Percentiles rank a stretch among this genome's conserved stretches.
These are phyloP conservation scores for Heliangelus exortis DNA, from an alignment of 2,797 vertebrate genomes.

Conservation along the genomic window DNA sequence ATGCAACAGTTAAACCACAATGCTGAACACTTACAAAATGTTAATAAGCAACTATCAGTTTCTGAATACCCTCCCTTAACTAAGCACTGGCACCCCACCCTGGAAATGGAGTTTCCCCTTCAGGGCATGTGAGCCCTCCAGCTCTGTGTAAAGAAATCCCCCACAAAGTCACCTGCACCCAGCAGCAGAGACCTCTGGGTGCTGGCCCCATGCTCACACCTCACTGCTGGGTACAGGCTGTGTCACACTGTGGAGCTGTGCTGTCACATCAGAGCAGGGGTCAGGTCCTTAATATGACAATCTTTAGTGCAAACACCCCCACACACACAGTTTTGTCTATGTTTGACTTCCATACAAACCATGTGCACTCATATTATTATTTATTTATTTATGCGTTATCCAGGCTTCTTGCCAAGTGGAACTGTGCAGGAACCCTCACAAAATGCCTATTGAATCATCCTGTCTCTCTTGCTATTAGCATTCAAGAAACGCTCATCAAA, in stretches of 20 bases:
- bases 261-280: neutral
- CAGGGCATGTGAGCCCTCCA: accelerated
- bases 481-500: neutral
- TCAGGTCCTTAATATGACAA: accelerated
- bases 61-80: neutral
- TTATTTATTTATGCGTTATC: neutral
- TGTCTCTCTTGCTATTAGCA: accelerated
- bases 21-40: neutral
- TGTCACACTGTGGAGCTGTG: accelerated
- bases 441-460: neutral
- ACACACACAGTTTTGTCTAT: neutral
- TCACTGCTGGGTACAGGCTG: neutral
- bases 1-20: neutral
- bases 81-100: neutral
- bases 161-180: neutral
- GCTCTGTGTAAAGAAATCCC: neutral
- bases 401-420: neutral
- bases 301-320: neutral
- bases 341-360: neutral
- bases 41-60: neutral
- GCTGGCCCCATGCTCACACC: neutral
- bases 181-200: neutral
- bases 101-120: accelerated
- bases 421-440: neutral
- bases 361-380: neutral